phyloP scores from a whole-genome alignment of 2,113 vertebrate genomes.

The human (Homo sapiens) region GRCh38 chr7:69903501-69904000 shows the following conservation, averaged over 20 bases:
- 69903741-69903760: background rate
- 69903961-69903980: background rate
- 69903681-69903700: background rate
- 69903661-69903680: background rate
- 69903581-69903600: background rate
- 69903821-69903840: background rate
- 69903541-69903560: background rate
- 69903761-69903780: background rate
- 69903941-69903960: background rate
- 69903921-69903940: background rate
- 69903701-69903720: background rate
- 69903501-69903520: background rate
- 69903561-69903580: background rate
- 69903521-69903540: background rate
- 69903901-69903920: background rate
- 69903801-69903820: background rate
- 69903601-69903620: background rate
- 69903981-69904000: background rate
- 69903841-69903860: background rate
- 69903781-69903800: background rate
- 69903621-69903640: background rate
- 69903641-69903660: background rate
- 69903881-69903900: background rate
- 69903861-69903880: background rate
- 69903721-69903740: background rate